These are phyloP conservation scores for Micromesistius poutassou DNA, from an alignment of 2,797 vertebrate genomes.

Conservation along the genomic window DNA sequence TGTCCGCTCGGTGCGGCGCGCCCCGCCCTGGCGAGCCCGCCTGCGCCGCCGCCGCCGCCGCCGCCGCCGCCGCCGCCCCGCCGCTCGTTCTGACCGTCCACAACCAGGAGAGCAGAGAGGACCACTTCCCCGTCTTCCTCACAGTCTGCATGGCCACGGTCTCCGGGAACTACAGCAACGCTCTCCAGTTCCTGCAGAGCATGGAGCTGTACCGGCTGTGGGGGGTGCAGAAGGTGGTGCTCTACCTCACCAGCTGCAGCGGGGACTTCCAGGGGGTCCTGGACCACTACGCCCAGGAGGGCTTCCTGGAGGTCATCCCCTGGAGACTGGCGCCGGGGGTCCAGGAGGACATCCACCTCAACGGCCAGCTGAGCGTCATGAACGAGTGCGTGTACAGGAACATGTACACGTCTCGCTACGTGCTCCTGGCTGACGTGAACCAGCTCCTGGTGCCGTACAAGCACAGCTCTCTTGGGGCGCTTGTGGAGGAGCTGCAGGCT, in stretches of 20 bases:
- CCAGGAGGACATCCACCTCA: not conserved
- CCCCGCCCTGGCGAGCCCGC: not conserved
- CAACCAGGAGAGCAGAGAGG: not conserved
- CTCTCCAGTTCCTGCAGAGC: not conserved
- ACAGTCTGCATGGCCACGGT: not conserved
- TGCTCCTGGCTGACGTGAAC: not conserved
- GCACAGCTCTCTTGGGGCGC: not conserved
- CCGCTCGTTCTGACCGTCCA: not conserved
- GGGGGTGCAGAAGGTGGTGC: not conserved
- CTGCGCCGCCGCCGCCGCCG: no score
- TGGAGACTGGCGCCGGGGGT: not conserved
- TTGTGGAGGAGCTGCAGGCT: not conserved
- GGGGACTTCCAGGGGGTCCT: not conserved
- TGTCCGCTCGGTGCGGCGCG: not conserved
- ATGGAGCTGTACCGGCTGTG: conserved; percentile 1
- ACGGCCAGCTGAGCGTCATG: not conserved
- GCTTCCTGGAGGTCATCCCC: not conserved
- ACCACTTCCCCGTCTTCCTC: not conserved
- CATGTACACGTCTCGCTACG: not conserved
- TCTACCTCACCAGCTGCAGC: not conserved
- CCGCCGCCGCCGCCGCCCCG: not conserved
- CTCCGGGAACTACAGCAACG: not conserved
- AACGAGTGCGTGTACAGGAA: not conserved
- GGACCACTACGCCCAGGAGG: not conserved
- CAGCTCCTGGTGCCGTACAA: not conserved